These are phyloP conservation scores for Netelia melanura DNA, from an alignment of 2,888 invertebrate species.

Conservation along the genomic window DNA sequence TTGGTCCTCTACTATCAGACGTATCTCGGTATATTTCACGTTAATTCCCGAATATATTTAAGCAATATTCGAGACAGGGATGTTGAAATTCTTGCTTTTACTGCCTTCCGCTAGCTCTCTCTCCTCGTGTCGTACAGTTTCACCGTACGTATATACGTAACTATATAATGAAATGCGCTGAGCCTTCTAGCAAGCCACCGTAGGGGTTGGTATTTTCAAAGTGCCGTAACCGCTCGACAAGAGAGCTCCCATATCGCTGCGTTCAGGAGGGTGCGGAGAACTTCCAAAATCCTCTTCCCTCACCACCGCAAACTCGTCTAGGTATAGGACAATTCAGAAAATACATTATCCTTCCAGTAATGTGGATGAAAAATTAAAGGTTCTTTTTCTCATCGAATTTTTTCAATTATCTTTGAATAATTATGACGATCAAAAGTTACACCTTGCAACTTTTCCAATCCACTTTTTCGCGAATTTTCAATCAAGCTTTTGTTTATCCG, in stretches of 20 bases:
- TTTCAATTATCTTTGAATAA: conserved; percentile 5
- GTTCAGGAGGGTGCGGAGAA: not conserved
- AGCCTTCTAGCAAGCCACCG: conserved; percentile 21
- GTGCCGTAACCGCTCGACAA: conserved; percentile 59
- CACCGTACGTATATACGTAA: conserved; percentile 11
- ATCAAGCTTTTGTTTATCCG: not conserved
- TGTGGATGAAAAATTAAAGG: not conserved
- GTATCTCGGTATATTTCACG: conserved; percentile 37
- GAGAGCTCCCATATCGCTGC: conserved; percentile 30
- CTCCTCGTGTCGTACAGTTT: conserved; percentile 27
- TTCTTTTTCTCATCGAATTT: not conserved
- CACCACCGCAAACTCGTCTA: not conserved
- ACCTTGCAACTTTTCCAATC: not conserved
- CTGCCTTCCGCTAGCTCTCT: conserved; percentile 15
- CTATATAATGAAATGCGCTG: conserved; percentile 25
- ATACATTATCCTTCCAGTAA: not conserved
- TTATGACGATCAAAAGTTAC: not conserved
- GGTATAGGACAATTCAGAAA: conserved; percentile 4
- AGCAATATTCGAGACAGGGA: conserved; percentile 38
- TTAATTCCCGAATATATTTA: conserved; percentile 51
- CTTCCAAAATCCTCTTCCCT: conserved; percentile 24
- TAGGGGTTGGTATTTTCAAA: conserved; percentile 56
- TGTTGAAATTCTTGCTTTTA: conserved; percentile 61
- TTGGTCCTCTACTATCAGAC: conserved; percentile 1
- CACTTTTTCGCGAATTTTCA: not conserved